These are phyloP conservation scores for Alitta virens DNA, from an alignment of 2,888 invertebrate species.

Conservation along the genomic window DNA sequence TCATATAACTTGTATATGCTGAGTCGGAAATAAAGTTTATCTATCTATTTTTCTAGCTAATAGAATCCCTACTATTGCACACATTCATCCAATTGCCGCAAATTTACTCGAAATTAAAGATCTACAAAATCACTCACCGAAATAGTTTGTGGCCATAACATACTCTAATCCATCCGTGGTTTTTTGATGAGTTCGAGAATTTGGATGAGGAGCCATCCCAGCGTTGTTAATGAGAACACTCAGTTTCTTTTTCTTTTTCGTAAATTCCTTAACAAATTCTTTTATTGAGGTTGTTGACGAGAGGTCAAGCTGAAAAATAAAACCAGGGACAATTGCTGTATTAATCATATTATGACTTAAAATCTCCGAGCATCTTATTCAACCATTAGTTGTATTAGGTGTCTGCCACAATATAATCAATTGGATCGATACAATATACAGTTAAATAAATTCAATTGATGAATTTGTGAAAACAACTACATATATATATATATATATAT, in stretches of 20 bases:
- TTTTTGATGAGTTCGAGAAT: constrained; percentile 23
- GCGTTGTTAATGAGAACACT: constrained; percentile 32
- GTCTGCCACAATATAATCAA: too few species aligned
- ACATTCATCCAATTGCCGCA: not conserved
- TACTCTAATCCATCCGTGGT: constrained; percentile 29
- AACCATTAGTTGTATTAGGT: too few species aligned
- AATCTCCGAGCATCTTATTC: too few species aligned
- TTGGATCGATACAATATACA: too few species aligned
- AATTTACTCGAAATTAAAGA: not conserved
- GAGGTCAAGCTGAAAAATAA: constrained; percentile 30
- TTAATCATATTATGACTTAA: too few species aligned
- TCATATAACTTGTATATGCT: too few species aligned
- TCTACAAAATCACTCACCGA: constrained; percentile 24
- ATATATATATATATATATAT: too few species aligned
- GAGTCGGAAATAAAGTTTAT: too few species aligned
- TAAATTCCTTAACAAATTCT: constrained; percentile 30
- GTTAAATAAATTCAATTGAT: too few species aligned
- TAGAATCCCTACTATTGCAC: not conserved
- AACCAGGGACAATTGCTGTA: too few species aligned
- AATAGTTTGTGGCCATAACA: constrained; percentile 33
- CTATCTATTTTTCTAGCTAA: too few species aligned
- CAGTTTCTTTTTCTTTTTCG: constrained; percentile 28
- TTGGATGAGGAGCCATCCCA: constrained; percentile 24
- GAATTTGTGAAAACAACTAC: too few species aligned
- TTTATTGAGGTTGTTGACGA: constrained; percentile 26